These are phyloP conservation scores for Gymnobelideus leadbeateri DNA, from an alignment of 2,113 vertebrate species.

Conservation along the genomic window DNA sequence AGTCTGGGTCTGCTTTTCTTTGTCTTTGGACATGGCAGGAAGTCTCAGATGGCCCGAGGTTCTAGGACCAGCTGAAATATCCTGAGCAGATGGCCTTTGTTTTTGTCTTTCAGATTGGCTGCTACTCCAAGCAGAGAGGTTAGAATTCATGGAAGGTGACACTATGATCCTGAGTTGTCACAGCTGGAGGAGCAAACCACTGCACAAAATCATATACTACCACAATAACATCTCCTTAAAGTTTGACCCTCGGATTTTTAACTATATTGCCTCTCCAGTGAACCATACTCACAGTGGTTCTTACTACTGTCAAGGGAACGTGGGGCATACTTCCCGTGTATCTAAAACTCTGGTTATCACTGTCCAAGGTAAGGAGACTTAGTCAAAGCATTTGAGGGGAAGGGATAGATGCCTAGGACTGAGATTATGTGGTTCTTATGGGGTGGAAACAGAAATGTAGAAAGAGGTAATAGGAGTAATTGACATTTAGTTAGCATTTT, in stretches of 20 bases:
- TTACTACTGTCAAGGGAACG: constrained; percentile 33
- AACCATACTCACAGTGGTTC: constrained; percentile 70
- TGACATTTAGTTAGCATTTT: not conserved
- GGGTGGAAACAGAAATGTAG: not conserved
- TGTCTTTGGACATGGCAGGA: not conserved
- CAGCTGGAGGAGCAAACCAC: constrained; percentile 13
- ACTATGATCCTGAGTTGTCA: constrained; percentile 58
- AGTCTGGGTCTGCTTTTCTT: not conserved
- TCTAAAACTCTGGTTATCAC: constrained; percentile 63
- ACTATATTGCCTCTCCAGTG: constrained; percentile 43
- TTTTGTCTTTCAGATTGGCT: constrained; percentile 70
- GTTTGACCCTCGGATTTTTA: fast-evolving
- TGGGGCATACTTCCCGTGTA: fast-evolving
- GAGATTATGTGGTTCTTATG: not conserved
- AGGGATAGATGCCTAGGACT: not conserved
- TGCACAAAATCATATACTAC: constrained; percentile 52
- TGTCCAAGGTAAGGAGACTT: constrained; percentile 52
- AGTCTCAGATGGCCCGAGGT: not conserved
- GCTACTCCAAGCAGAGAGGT: constrained; percentile 59
- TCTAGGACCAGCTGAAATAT: not conserved
- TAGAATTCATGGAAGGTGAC: constrained; percentile 62
- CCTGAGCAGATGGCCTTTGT: not conserved
- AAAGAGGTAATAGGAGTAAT: not conserved
- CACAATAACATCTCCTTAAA: constrained; percentile 33
- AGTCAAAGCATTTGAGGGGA: not conserved